Evolutionary conservation across 2,888 invertebrate species (phyloP).

Genomic region (Macrosiphum euphorbiae): DNA sequence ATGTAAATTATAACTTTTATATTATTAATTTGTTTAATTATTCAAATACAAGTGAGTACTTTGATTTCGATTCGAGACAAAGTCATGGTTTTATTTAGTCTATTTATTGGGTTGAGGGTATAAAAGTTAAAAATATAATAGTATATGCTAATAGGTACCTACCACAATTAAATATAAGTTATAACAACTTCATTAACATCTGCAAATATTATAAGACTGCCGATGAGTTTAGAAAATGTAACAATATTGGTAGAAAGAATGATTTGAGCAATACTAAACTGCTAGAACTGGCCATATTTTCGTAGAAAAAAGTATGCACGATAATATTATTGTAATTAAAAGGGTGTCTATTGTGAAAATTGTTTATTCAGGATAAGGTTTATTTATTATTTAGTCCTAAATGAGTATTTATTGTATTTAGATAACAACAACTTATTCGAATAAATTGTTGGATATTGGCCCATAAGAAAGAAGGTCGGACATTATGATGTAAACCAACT

Average conservation of each 20-base stretch:
- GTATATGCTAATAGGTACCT: neutral
- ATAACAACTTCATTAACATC: neutral
- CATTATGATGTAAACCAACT: slow-evolving; percentile 38
- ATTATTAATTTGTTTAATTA: neutral
- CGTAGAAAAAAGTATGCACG: neutral
- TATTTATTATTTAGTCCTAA: neutral
- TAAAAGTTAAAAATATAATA: neutral
- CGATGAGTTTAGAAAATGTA: neutral
- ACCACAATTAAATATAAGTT: neutral
- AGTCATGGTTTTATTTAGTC: neutral
- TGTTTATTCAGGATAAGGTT: neutral
- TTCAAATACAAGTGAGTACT: neutral
- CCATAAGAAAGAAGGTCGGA: slow-evolving; percentile 39
- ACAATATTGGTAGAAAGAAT: neutral
- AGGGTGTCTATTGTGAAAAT: neutral
- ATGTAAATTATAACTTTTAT: neutral
- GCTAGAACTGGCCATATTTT: neutral
- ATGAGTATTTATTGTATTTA: neutral
- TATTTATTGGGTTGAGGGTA: neutral
- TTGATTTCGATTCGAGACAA: neutral
- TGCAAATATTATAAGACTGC: neutral
- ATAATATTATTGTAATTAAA: neutral
- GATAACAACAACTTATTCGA: neutral
- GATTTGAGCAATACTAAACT: neutral
- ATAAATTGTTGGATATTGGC: neutral